These are phyloP conservation scores for Malurus splendens DNA, from an alignment of 2,797 vertebrate species.

Conservation along the genomic window DNA sequence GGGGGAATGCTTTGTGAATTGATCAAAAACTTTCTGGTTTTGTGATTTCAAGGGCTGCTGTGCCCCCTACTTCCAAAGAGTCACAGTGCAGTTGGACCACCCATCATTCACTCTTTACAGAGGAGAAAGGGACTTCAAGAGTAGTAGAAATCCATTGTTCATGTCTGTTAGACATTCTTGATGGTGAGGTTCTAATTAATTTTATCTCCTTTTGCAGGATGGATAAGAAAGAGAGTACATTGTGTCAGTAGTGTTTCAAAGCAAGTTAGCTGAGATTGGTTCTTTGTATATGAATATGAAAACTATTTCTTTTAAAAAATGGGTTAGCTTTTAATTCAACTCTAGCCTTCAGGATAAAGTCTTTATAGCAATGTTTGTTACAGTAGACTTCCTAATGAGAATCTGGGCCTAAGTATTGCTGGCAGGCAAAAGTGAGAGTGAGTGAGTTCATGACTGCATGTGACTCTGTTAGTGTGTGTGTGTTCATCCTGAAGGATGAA, in stretches of 20 bases:
- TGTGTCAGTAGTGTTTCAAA: background rate
- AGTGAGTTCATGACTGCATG: background rate
- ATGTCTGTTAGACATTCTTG: background rate
- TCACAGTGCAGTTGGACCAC: background rate
- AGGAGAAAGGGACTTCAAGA: background rate
- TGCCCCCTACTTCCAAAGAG: background rate
- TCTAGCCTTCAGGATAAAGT: background rate
- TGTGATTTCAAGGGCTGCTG: conserved; percentile 2
- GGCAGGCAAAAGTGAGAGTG: background rate
- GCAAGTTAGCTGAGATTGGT: background rate
- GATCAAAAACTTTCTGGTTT: background rate
- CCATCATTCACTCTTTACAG: background rate
- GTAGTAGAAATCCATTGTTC: background rate
- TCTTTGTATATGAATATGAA: background rate
- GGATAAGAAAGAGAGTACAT: background rate
- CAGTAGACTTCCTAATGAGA: background rate
- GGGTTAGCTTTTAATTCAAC: background rate
- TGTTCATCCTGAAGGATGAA: background rate
- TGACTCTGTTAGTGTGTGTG: fast-evolving
- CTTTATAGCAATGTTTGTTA: background rate
- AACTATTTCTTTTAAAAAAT: background rate
- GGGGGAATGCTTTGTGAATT: background rate
- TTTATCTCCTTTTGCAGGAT: background rate
- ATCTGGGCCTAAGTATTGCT: background rate
- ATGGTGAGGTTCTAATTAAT: background rate